Conservation (phyloP, 2,797 vertebrate species). For the Micrastur ruficollis region DNA sequence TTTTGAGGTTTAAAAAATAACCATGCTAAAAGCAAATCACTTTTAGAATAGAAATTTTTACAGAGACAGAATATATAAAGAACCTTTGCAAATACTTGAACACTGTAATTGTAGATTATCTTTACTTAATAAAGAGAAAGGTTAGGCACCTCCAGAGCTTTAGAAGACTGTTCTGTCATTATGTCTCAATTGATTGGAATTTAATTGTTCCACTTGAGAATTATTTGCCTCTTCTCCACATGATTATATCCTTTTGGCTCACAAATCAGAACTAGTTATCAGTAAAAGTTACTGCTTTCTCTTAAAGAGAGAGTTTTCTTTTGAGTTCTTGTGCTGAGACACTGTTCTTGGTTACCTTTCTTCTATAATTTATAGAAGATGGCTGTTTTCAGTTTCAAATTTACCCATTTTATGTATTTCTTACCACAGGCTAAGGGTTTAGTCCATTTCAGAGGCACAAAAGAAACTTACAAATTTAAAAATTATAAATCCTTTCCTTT, state of each 20-base stretch:
- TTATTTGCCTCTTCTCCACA: conserved; percentile 57
- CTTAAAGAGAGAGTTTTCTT: conserved; percentile 21
- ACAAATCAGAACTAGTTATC: conserved; percentile 50
- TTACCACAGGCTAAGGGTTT: not conserved
- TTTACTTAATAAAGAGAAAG: conserved; percentile 64
- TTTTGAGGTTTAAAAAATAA: not conserved
- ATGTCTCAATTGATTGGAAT: conserved; percentile 53
- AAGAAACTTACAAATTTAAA: not conserved
- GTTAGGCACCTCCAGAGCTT: conserved; percentile 33
- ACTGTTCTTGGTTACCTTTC: conserved; percentile 16
- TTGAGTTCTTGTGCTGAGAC: conserved; percentile 29
- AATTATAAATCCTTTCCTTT: not conserved
- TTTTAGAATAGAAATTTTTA: not conserved
- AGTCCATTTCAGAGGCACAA: conserved; percentile 16
- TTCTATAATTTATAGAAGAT: conserved; percentile 24
- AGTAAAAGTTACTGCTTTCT: conserved; percentile 50
- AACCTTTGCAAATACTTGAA: conserved; percentile 34
- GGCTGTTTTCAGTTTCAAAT: conserved; percentile 12
- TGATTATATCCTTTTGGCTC: conserved; percentile 27
- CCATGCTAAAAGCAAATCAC: not conserved
- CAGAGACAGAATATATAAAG: not conserved
- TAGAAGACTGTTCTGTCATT: conserved; percentile 38
- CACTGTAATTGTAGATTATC: conserved; percentile 14
- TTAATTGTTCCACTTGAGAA: conserved; percentile 64
- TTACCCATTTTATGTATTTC: not conserved